phyloP scores from a whole-genome alignment of 2,888 invertebrate genomes.

The Ptychoptera contaminata region DNA sequence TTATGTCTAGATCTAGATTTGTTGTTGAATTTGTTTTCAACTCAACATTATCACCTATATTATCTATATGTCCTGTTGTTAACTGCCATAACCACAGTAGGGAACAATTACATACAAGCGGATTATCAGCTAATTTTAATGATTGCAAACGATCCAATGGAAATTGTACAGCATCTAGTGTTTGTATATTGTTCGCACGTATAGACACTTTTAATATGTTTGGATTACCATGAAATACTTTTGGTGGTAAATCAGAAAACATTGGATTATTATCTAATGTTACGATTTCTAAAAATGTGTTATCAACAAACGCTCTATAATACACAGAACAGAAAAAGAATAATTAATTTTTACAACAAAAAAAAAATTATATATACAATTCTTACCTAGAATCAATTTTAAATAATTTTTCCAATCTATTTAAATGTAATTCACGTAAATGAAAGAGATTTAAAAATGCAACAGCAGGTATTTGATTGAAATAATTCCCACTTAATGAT shows the following conservation, averaged over 20 bases:
- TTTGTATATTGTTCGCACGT: constrained; percentile 56
- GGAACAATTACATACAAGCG: constrained; percentile 74
- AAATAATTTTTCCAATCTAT: constrained; percentile 47
- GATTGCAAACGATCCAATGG: constrained; percentile 63
- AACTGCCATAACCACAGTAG: constrained; percentile 75
- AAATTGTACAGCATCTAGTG: constrained; percentile 65
- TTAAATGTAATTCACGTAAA: constrained; percentile 56
- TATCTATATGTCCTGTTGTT: constrained; percentile 15
- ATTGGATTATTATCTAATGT: constrained; percentile 63
- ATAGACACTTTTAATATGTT: constrained; percentile 60
- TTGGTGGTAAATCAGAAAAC: constrained; percentile 57
- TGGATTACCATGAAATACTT: constrained; percentile 71
- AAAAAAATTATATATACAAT: background rate
- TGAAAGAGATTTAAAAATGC: constrained; percentile 75
- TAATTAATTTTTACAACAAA: constrained; percentile 1
- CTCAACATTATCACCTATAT: background rate
- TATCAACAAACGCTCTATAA: constrained; percentile 63
- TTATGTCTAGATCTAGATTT: constrained; percentile 19
- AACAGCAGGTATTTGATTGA: constrained; percentile 52
- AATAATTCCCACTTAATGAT: constrained; percentile 64
- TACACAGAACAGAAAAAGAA: constrained; percentile 5
- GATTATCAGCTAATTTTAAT: constrained; percentile 66
- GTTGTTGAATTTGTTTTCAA: background rate
- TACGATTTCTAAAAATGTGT: constrained; percentile 63
- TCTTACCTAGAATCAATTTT: constrained; percentile 47